A percentile compares a stretch with the other conserved stretches of the same genome.
phyloP scores from a whole-genome alignment of 2,888 invertebrate genomes.

The Entomobrya proxima region DNA sequence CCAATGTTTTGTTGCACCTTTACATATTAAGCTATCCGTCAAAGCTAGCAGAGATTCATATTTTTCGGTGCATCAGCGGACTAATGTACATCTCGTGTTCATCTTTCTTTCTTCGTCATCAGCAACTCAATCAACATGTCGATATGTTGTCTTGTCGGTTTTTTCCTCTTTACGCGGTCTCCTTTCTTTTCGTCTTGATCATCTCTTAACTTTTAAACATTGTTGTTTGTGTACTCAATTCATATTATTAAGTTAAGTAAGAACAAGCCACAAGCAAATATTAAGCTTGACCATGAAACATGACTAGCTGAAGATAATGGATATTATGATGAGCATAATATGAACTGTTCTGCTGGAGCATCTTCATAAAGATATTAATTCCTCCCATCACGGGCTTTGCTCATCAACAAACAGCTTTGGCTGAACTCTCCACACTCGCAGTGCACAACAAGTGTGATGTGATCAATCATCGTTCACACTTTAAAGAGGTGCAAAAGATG shows the following conservation, averaged over 20 bases:
- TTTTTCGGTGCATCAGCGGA: background rate
- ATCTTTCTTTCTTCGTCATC: background rate
- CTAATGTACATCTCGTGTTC: conserved; percentile 55
- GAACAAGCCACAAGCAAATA: no score
- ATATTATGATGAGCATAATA: no score
- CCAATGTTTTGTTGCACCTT: background rate
- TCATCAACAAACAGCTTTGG: no score
- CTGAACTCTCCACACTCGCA: conserved; percentile 2
- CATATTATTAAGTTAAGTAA: no score
- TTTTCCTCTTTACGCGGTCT: background rate
- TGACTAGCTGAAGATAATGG: no score
- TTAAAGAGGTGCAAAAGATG: conserved; percentile 37
- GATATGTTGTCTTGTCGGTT: conserved; percentile 1
- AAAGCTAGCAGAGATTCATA: no score
- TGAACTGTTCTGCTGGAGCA: no score
- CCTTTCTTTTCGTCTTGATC: background rate
- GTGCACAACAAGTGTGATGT: conserved; percentile 29
- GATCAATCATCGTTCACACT: conserved; percentile 50
- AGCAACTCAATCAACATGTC: conserved; percentile 16
- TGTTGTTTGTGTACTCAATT: no score
- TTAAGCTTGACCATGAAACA: no score
- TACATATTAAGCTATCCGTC: background rate
- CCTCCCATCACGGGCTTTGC: no score
- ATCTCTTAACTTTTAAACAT: no score
- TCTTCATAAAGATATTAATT: no score